Percentiles rank a stretch among this genome's conserved stretches.
Evolutionary conservation across 2,113 vertebrate species (phyloP).

Genomic region (Etheostoma cragini): DNA sequence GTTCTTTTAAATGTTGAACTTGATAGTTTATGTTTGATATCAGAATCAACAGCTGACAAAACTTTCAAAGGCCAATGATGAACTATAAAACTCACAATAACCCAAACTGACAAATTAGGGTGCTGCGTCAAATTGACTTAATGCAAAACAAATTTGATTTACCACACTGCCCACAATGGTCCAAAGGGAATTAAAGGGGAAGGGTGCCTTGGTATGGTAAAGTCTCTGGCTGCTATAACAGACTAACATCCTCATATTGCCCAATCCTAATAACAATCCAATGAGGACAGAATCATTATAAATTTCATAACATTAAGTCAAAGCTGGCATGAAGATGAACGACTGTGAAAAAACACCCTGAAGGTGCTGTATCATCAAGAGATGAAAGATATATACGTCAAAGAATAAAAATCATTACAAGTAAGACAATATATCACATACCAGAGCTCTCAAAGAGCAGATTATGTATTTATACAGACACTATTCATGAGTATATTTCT

Average conservation of each 20-base stretch:
- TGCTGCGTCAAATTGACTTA: neutral
- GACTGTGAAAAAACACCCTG: constrained; percentile 14
- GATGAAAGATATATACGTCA: neutral
- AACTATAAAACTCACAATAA: neutral
- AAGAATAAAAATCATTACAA: constrained; percentile 8
- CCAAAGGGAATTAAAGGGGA: neutral
- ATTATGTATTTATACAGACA: constrained; percentile 28
- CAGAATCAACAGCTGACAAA: neutral
- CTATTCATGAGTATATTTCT: constrained; percentile 31
- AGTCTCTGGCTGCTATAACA: neutral
- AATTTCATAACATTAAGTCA: neutral
- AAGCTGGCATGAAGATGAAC: constrained; percentile 31
- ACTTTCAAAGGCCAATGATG: neutral
- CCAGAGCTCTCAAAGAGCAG: constrained; percentile 23
- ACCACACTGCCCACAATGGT: neutral
- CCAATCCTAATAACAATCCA: neutral
- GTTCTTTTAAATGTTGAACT: neutral
- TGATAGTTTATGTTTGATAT: neutral
- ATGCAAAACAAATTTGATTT: neutral
- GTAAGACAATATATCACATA: constrained; percentile 20
- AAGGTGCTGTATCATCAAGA: constrained; percentile 28
- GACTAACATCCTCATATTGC: neutral
- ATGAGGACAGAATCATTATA: neutral
- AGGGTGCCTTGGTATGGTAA: neutral
- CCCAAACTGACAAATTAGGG: neutral